Conservation (phyloP, 2,888 invertebrate genomes). For the Catocala nupta region DNA sequence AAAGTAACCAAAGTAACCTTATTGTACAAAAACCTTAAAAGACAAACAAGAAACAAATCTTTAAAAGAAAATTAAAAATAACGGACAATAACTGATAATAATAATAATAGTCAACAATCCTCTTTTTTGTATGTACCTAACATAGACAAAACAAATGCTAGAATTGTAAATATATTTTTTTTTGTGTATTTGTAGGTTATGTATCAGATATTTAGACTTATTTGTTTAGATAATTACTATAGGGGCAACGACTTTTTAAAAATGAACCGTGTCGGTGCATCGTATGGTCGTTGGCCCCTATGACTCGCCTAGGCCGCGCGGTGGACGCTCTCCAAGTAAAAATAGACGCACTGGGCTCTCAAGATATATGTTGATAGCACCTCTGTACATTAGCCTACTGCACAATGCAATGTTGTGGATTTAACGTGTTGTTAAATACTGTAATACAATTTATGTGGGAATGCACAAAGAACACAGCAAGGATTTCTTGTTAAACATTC, state of each 20-base stretch:
- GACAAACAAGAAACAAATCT: no score
- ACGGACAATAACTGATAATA: no score
- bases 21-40: no score
- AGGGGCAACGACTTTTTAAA: conserved; percentile 79
- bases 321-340: conserved; percentile 61
- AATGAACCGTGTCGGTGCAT: conserved; percentile 72
- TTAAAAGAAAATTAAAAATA: no score
- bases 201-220: conserved; percentile 20
- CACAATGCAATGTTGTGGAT: conserved; percentile 13
- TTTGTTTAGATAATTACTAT: conserved; percentile 52
- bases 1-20: no score
- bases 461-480: neutral
- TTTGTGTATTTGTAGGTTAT: conserved; percentile 3
- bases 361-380: conserved; percentile 52
- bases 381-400: conserved; percentile 34
- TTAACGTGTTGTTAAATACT: neutral
- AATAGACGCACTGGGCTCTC: conserved; percentile 70
- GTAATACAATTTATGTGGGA: neutral
- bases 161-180: neutral
- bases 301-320: conserved; percentile 59
- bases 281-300: conserved; percentile 75
- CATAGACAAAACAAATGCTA: no score
- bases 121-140: no score
- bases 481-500: no score
- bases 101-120: no score